Evolutionary conservation across 2,888 invertebrate species (phyloP).

Genomic region (Euzetes globulus): DNA sequence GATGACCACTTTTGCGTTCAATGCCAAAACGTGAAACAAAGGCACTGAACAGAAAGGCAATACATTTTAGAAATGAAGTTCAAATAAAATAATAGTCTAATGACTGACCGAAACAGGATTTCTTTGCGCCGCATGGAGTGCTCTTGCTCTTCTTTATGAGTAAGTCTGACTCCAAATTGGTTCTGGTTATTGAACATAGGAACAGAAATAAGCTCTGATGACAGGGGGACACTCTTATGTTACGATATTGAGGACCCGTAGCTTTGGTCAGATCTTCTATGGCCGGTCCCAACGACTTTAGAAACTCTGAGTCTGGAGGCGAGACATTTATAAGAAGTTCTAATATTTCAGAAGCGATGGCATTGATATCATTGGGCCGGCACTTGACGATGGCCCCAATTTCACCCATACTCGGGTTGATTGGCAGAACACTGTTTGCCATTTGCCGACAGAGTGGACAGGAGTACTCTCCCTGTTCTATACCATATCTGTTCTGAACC

Average conservation of each 20-base stretch:
- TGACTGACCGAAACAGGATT: slow-evolving; percentile 41
- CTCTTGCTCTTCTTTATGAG: slow-evolving; percentile 53
- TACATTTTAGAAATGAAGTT: background rate
- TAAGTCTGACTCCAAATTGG: slow-evolving; percentile 79
- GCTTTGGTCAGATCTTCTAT: slow-evolving; percentile 87
- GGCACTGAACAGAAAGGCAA: slow-evolving; percentile 56
- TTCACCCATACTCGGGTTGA: slow-evolving; percentile 53
- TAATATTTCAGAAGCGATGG: slow-evolving; percentile 45
- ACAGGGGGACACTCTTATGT: slow-evolving; percentile 56
- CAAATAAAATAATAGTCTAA: background rate
- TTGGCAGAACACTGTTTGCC: slow-evolving; percentile 75
- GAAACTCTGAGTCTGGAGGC: slow-evolving; percentile 45
- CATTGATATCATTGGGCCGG: slow-evolving; percentile 48
- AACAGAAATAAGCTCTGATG: slow-evolving; percentile 74
- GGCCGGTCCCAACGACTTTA: slow-evolving; percentile 49
- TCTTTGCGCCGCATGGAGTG: slow-evolving; percentile 33
- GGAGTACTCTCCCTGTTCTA: slow-evolving; percentile 70
- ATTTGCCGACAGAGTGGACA: slow-evolving; percentile 91
- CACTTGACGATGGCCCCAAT: slow-evolving; percentile 53
- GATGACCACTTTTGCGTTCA: slow-evolving; percentile 67
- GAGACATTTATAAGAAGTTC: slow-evolving; percentile 51
- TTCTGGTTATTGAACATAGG: slow-evolving; percentile 57
- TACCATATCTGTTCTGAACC: slow-evolving; percentile 36
- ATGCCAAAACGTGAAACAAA: slow-evolving; percentile 74
- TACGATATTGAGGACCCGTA: slow-evolving; percentile 70